Evolutionary conservation across 2,113 vertebrate genomes (phyloP), one percentile per base, ranked within the genome.

Genomic region (Cyanoliseus patagonus): DNA sequence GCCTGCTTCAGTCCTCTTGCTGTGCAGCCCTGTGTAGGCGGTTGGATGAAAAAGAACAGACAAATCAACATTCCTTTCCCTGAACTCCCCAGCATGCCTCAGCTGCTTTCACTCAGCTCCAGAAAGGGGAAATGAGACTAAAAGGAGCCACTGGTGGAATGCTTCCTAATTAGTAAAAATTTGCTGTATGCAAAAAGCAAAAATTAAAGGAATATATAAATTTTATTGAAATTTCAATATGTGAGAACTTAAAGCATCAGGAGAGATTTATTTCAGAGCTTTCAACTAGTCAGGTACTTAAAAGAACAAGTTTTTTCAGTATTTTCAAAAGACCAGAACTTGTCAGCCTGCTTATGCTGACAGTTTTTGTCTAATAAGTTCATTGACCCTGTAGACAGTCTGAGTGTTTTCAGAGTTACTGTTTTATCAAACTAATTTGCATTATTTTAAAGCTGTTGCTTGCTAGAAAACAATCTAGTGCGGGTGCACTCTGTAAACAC

Each of bases 121-220:
- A 95, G 94, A 91, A 88, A 62, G 31, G 82, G 87, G 62, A 97
- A 94, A 87, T 87, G 90, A 96, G 97, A 96, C 96, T 91, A 97
- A 94, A 97, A 94, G 81, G 89, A 41, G 39, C 79, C 96, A 57
- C 72, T 69, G 82, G 55, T 92, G 41, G 80, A 96, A 72, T 86
- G 83, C 62, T 70, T 93, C 92, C 94, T 98, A 97, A 98, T 98
- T 97, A 98, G 96, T 79, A 94, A 97, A 96, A 92, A 93, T 94
- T 57, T 9, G 10, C 70, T 84, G 37, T 92, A 89, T 90, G 95
- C 42, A 67, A 81, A 66, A 46, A 91, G 53, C 68, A 86, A 73
- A 80, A 91, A 83, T 83, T 85, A 92, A 94, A 96, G 64, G 52
- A 87, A 87, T 94, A 91, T 79, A 85, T 69, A 80, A 86, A 73